Evolutionary conservation across 2,797 vertebrate genomes (phyloP), one percentile per base, ranked within the genome.

Genomic region (Remorina albescens): DNA sequence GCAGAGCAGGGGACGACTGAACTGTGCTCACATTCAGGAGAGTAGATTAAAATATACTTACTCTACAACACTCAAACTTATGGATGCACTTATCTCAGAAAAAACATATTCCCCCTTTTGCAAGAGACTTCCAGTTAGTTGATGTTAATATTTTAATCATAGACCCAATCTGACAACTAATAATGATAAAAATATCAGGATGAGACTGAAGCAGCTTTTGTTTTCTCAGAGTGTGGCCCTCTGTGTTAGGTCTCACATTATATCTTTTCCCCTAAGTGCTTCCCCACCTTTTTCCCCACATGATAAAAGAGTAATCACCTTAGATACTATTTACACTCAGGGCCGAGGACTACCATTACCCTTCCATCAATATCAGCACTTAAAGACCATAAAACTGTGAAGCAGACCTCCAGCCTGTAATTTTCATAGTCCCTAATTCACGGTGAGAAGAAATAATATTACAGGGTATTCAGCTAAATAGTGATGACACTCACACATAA

Each of bases 351-450:
- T 93, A 89, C 85, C 82, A 94, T 94, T 94, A 94, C 87, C 81
- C 85, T 80, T 86, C 90, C 91, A 93, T 94, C 93, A 93, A 94
- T 94, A 94, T 93, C 90, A 92, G 88, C 87, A 92, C 89, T 93
- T 94, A 92, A 83, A 84, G 84, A 86, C 88, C 88, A 88, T 93
- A 92, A 94, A 89, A 86, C 82, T 80, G 82, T 51, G 82, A 84
- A 83, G 75, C 73, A 87, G 82, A 85, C 80, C 83, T 90, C 80
- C 76, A 91, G 89, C 89, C 92, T 94, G 92, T 94, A 92, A 94
- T 93, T 93, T 93, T 69, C 92, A 8, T 67, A 92, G 86, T 87
- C 91, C 89, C 88, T 93, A 93, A 93, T 92, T 94, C 90, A 85
- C 42, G 74, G 90, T 91, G 84, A 92, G 87, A 91, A 89, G 89